These are phyloP conservation scores for Epistrophe grossulariae DNA, from an alignment of 2,888 invertebrate species.

Conservation along the genomic window DNA sequence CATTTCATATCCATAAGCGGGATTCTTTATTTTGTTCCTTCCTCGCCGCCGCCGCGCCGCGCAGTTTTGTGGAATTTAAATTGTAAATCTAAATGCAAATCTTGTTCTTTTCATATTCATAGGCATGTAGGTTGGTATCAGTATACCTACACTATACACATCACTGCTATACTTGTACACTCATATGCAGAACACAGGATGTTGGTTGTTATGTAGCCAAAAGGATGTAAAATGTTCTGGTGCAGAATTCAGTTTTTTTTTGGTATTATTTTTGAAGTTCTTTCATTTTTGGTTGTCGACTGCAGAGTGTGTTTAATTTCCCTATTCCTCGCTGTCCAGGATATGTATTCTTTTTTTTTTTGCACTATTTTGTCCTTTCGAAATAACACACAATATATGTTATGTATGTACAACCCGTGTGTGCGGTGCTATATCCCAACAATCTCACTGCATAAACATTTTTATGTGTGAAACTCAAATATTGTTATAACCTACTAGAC, in stretches of 20 bases:
- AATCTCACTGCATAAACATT: slow-evolving; percentile 67
- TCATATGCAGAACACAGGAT: slow-evolving; percentile 51
- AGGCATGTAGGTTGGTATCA: slow-evolving; percentile 42
- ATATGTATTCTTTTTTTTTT: slow-evolving; percentile 34
- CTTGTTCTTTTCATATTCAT: slow-evolving; percentile 70
- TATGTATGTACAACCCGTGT: neutral
- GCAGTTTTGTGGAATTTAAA: slow-evolving; percentile 61
- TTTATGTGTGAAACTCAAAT: slow-evolving; percentile 68
- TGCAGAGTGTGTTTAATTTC: slow-evolving; percentile 74
- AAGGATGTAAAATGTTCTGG: slow-evolving; percentile 75
- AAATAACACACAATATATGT: slow-evolving; percentile 52
- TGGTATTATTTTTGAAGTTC: slow-evolving; percentile 6
- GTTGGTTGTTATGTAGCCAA: slow-evolving; percentile 73
- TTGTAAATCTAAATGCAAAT: slow-evolving; percentile 76
- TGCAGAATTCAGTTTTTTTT: slow-evolving; percentile 49
- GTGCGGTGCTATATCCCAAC: slow-evolving; percentile 2
- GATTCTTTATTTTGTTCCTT: slow-evolving; percentile 34
- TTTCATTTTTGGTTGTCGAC: slow-evolving; percentile 64
- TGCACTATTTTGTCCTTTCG: slow-evolving; percentile 29
- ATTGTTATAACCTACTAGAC: slow-evolving; percentile 15
- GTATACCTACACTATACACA: neutral
- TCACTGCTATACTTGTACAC: neutral
- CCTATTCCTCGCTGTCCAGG: slow-evolving; percentile 20
- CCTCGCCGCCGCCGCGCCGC: neutral
- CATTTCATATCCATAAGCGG: slow-evolving; percentile 59